Evolutionary conservation across 2,113 vertebrate genomes (phyloP), one percentile per base, ranked within the genome.

Genomic region (Cervus canadensis): DNA sequence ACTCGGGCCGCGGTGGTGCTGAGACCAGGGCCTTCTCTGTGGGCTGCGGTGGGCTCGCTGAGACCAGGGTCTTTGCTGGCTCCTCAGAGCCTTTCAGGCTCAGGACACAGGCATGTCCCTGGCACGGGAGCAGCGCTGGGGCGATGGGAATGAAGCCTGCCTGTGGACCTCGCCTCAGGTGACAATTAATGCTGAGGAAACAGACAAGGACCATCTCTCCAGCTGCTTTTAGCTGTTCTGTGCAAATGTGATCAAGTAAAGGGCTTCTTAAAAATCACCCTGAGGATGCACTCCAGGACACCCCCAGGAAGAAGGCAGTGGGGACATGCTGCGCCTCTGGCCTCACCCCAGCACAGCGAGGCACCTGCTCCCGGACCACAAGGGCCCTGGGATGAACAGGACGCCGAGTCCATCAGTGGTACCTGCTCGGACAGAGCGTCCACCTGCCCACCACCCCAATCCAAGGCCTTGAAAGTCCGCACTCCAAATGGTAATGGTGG

Each of bases 241-340:
- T 12, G 19, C 15, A 85, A 74, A 43, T 3, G 12, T 45, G 57
- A 40, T 36, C 56, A 36, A 40, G 21, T n/a, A 6, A 45, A 56
- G 11, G 28, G 9, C 54, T 87, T 64, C 67, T 87, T 64, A 54
- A 48, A 83, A 43, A 84, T 5, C 30, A 82, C 13, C 30, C 71
- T 56, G 23, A 62, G 23, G 48, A 71, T 6, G 11, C 45, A 45
- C 17, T 23, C 76, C 54, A 15, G 36, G 33, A 78, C 83, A 14
- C 3, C 2, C 3, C 1, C 0, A 16, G 52, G 50, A 43, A 40
- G 54, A 8, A 62, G 60, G 60, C 15, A 10, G 16, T 12, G 26
- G 67, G 40, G 43, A 28, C 3, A 6, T 8, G 43, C 11, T 52
- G 17, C 2, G 4, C 10, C 43, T 43, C 40, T 28, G 25, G 40